phyloP scores from a whole-genome alignment of 2,888 invertebrate species.

The Lomographa bimaculata region DNA sequence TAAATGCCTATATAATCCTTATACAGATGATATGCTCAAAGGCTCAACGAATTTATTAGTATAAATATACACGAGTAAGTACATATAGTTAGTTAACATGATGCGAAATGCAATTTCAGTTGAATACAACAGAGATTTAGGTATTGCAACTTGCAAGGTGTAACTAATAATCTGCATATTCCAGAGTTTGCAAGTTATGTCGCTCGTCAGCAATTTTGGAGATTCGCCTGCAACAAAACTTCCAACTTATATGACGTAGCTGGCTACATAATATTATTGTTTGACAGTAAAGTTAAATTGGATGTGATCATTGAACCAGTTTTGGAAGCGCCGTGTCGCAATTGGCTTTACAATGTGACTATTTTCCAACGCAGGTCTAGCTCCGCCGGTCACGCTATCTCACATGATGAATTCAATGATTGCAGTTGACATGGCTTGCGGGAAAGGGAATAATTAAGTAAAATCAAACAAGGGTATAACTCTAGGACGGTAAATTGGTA shows the following conservation, averaged over 20 bases:
- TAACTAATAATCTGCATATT: conserved; percentile 36
- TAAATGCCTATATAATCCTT: no score
- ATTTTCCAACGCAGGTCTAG: conserved; percentile 24
- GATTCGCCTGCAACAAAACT: conserved; percentile 17
- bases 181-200: conserved; percentile 37
- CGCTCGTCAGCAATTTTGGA: conserved; percentile 21
- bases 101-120: conserved; percentile 38
- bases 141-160: conserved; percentile 34
- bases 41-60: no score
- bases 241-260: conserved; percentile 15
- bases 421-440: conserved; percentile 53
- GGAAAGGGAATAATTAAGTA: conserved; percentile 46
- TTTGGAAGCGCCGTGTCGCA: conserved; percentile 1
- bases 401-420: conserved; percentile 49
- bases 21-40: no score
- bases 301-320: conserved; percentile 15
- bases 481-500: conserved; percentile 39
- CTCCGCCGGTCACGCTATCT: conserved; percentile 25
- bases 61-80: no score
- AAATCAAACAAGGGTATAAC: conserved; percentile 44
- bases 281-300: conserved; percentile 17
- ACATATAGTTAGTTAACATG: conserved; percentile 21
- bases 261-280: conserved; percentile 18
- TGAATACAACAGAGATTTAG: conserved; percentile 18
- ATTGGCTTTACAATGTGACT: conserved; percentile 5